Evolutionary conservation across 2,797 vertebrate genomes (phyloP).

Genomic region (Erethizon dorsatum): DNA sequence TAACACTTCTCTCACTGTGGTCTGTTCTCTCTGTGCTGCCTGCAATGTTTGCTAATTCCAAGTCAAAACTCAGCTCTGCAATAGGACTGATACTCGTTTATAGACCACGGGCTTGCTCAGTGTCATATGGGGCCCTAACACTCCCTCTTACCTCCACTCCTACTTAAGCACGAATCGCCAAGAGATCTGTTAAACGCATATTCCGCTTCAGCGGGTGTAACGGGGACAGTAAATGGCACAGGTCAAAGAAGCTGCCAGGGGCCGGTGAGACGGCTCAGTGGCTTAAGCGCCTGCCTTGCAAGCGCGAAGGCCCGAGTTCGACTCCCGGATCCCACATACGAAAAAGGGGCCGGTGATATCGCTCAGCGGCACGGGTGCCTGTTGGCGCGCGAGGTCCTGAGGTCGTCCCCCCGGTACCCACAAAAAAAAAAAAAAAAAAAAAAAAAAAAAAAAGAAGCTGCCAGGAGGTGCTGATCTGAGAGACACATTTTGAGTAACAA

Average conservation of each 20-base stretch:
- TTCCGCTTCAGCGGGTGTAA: background rate
- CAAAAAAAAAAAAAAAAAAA: too few species aligned
- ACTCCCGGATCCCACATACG: too few species aligned
- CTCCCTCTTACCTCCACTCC: background rate
- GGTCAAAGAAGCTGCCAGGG: background rate
- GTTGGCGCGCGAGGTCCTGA: too few species aligned
- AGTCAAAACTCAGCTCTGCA: conserved; percentile 8
- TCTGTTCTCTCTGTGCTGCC: background rate
- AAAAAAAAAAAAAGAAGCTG: too few species aligned
- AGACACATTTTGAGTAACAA: background rate
- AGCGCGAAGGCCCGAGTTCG: too few species aligned
- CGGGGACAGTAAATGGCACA: background rate
- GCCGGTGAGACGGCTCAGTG: too few species aligned
- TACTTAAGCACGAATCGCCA: background rate
- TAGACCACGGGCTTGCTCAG: background rate
- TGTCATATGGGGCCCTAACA: conserved; percentile 42
- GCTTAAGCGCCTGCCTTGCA: too few species aligned
- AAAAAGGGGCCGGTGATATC: too few species aligned
- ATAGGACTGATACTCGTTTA: background rate
- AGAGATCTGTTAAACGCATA: background rate
- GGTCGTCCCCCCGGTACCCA: too few species aligned
- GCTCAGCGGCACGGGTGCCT: too few species aligned
- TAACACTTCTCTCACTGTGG: background rate
- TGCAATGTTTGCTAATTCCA: background rate
- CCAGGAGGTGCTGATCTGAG: background rate